Evolutionary conservation across 2,888 invertebrate species (phyloP).

Genomic region (Nymphalis polychloros): DNA sequence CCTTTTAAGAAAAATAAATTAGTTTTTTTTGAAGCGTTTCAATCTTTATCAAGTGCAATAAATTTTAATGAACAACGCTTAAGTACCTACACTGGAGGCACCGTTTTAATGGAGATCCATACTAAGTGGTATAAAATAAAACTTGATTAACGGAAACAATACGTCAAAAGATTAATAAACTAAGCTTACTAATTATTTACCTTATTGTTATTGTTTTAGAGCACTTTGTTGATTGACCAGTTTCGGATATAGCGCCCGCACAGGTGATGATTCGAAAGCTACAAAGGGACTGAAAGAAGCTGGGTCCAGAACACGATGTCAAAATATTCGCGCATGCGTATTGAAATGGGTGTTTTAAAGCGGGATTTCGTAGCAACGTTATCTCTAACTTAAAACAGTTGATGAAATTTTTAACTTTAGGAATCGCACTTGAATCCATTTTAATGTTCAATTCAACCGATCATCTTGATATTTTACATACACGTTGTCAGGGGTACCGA

Average conservation of each 20-base stretch:
- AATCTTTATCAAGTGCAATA: neutral
- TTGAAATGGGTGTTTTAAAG: conserved; percentile 34
- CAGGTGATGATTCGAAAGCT: conserved; percentile 38
- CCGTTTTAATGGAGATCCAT: neutral
- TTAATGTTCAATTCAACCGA: no score
- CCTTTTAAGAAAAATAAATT: neutral
- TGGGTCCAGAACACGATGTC: conserved; percentile 47
- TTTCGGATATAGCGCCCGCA: conserved; percentile 19
- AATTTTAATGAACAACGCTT: neutral
- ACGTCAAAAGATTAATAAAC: neutral
- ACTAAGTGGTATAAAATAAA: neutral
- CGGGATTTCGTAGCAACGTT: conserved; percentile 26
- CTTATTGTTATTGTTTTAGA: conserved; percentile 28
- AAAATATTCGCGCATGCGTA: conserved; percentile 57
- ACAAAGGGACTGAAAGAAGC: conserved; percentile 43
- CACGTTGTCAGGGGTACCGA: no score
- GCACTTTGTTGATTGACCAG: conserved; percentile 27
- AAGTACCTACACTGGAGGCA: neutral
- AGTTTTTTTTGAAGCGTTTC: neutral
- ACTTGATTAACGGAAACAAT: neutral
- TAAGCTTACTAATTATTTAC: conserved; percentile 21
- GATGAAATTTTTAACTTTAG: neutral
- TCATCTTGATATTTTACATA: no score
- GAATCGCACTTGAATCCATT: no score
- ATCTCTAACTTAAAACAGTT: neutral